Conservation (phyloP, 2,888 invertebrate species). For the Ennomos erosarius region DNA sequence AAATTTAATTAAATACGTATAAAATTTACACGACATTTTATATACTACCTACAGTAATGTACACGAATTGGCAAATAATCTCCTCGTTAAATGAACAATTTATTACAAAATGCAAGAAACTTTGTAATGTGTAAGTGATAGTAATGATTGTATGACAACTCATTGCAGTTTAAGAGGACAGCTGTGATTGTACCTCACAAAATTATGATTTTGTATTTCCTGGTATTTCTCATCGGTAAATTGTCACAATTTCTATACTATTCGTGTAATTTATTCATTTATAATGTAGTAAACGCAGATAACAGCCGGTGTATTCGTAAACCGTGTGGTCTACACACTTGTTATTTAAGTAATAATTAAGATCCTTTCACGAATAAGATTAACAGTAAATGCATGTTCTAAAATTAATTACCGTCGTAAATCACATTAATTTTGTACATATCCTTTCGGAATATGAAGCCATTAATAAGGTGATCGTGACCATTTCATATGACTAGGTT, state of each 20-base stretch:
- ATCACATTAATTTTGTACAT: slow-evolving; percentile 1
- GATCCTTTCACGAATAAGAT: slow-evolving; percentile 3
- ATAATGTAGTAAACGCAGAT: slow-evolving; percentile 1
- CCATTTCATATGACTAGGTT: background rate
- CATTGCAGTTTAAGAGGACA: slow-evolving; percentile 33
- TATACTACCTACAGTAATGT: slow-evolving; percentile 8
- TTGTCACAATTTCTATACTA: slow-evolving; percentile 14
- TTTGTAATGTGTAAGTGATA: slow-evolving; percentile 29
- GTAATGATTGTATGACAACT: slow-evolving; percentile 30
- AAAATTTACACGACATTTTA: slow-evolving; percentile 11
- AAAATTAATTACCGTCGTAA: background rate
- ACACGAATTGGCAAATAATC: slow-evolving; percentile 23
- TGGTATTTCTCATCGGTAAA: slow-evolving; percentile 19
- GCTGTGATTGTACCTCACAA: slow-evolving; percentile 17
- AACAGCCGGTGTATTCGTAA: background rate
- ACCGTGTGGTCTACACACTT: background rate
- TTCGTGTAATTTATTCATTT: slow-evolving; percentile 11
- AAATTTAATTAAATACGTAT: slow-evolving; percentile 2
- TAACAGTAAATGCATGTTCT: background rate
- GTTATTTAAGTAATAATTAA: background rate
- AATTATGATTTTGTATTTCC: slow-evolving; percentile 29
- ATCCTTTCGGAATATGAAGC: background rate
- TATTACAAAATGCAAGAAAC: slow-evolving; percentile 18
- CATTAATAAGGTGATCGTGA: slow-evolving; percentile 17
- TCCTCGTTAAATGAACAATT: slow-evolving; percentile 29